phyloP scores from a whole-genome alignment of 2,888 invertebrate genomes.

The Brenthis daphne region DNA sequence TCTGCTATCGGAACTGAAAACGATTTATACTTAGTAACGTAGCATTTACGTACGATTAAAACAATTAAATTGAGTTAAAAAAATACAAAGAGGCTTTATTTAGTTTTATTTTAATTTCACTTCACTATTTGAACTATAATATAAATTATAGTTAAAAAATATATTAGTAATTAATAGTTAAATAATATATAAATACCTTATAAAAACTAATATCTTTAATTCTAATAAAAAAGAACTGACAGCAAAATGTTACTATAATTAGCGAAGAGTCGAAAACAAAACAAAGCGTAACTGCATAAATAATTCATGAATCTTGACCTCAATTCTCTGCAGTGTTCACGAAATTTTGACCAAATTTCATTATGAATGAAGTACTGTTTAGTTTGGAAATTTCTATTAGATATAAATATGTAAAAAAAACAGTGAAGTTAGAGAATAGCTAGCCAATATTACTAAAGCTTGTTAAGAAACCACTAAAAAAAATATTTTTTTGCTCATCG shows the following conservation, averaged over 20 bases:
- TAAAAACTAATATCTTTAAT: background rate
- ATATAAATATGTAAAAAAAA: slow-evolving; percentile 30
- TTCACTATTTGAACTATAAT: background rate
- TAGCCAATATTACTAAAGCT: slow-evolving; percentile 23
- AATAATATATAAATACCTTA: background rate
- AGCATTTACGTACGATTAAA: no score
- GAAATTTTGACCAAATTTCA: slow-evolving; percentile 39
- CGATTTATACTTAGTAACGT: no score
- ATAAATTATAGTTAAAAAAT: background rate
- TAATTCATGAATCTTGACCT: slow-evolving; percentile 43
- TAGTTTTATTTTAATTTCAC: no score
- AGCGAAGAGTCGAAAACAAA: slow-evolving; percentile 38
- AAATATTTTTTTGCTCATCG: no score
- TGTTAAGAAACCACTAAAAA: slow-evolving; percentile 19
- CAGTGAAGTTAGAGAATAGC: slow-evolving; percentile 25
- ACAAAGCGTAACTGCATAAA: slow-evolving; percentile 37
- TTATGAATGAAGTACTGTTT: slow-evolving; percentile 36
- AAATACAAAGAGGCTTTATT: no score
- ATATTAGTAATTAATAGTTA: no score
- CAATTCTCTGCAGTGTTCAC: slow-evolving; percentile 32
- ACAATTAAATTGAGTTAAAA: no score
- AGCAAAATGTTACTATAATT: slow-evolving; percentile 38
- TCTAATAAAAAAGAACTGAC: slow-evolving; percentile 11
- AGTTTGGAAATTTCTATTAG: slow-evolving; percentile 35
- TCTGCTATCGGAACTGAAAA: no score